Evolutionary conservation across 2,888 invertebrate genomes (phyloP), one percentile per base, ranked within the genome.

Genomic region (Pseudeuparius sepicola): DNA sequence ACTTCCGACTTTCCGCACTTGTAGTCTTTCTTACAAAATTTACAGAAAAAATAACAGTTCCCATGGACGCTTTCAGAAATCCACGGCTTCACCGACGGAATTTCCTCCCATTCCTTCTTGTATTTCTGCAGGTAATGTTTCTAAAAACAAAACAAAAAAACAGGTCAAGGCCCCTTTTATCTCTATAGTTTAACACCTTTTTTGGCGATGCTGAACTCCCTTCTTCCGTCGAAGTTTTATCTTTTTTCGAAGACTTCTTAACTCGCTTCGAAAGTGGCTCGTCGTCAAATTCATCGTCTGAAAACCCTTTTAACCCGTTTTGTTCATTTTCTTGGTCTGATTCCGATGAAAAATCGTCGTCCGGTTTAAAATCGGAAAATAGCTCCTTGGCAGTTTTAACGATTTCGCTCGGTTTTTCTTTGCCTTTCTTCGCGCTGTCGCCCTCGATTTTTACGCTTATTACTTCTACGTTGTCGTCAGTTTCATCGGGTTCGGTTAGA

Each of bases 21-120:
- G 40, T 59, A 57, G 39, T 60, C 59, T 30, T 55, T 56, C 46
- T 60, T 60, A 40, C 60, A 60, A 39, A 59, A 57, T 42, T 58
- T 57, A 45, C 60, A 60, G 39, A 59, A 60, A 40, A 60, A 60
- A 43, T 58, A 59, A 12, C 54, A 51, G 24, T 55, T 52, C 11
- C 60, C 60, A 36, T 57, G 52, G 4, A 57, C 48, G 43, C 60
- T 60, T 34, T 56, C 55, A 3, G 58, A 55, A 7, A 60, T 43
- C 60, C 60, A 60, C 3, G 56, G 56, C 38, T 54, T 58, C 7
- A 59, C 56, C 27, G 55, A 49, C n/a, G 58, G 59, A 34, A 58
- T 53, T 14, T 52, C 49, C 43, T 60, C 59, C 60, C 59, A 59
- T 45, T 60, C 58, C 41, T 58, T 59, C 36, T 57, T 57, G 35